Percentiles rank a stretch among this genome's conserved stretches.
Conservation (phyloP, 2,888 invertebrate species). For the Spicauda simplicius region DNA sequence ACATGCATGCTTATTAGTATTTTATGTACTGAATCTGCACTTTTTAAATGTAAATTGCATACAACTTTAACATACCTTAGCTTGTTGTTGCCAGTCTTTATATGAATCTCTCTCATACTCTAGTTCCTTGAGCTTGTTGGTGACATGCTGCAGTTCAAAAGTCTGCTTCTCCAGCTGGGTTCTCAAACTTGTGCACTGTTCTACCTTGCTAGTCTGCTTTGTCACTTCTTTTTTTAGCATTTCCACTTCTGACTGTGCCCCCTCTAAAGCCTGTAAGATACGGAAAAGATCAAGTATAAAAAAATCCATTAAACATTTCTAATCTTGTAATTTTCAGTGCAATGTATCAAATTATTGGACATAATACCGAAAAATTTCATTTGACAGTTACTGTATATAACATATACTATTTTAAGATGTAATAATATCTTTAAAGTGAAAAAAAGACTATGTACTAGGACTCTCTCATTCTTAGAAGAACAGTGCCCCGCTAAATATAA, state of each 20-base stretch:
- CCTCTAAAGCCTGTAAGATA: conserved; percentile 71
- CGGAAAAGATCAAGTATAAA: neutral
- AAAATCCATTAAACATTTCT: neutral
- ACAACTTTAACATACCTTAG: conserved; percentile 59
- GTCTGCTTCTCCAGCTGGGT: conserved; percentile 73
- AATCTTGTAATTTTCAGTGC: no score
- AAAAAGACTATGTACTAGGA: no score
- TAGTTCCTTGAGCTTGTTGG: conserved; percentile 69
- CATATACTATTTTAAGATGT: no score
- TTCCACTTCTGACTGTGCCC: conserved; percentile 84
- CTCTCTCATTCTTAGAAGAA: no score
- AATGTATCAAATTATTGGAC: no score
- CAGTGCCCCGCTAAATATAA: no score
- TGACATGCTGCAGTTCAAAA: conserved; percentile 70
- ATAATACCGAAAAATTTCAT: no score
- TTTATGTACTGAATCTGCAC: no score
- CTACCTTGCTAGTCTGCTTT: conserved; percentile 66
- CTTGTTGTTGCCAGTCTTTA: conserved; percentile 80
- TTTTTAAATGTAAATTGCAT: neutral
- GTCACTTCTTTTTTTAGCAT: conserved; percentile 68
- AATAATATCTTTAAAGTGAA: no score
- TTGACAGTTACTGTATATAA: no score
- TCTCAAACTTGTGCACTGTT: conserved; percentile 64
- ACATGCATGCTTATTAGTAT: no score
- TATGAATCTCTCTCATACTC: conserved; percentile 79